Evolutionary conservation across 1,140 invertebrate genomes (phyloP).

Genomic region (Hylaeus anthracinus): DNA sequence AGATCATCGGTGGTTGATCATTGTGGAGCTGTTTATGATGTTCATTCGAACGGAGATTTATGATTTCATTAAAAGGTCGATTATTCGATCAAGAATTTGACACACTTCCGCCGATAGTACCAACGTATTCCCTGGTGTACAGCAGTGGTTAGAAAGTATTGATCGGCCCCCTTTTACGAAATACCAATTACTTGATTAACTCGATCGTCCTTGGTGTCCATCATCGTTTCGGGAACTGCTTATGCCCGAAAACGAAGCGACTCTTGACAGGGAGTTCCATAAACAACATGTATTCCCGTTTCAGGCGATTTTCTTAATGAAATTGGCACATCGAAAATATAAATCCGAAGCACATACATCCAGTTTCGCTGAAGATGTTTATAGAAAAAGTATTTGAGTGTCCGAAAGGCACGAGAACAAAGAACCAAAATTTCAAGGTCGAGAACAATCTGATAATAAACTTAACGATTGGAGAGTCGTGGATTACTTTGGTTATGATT

Average conservation of each 20-base stretch:
- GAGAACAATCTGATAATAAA: too few relatives aligned
- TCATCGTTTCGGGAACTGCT: neutral
- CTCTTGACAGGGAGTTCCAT: neutral
- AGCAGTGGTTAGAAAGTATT: constrained; percentile 1
- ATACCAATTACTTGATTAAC: constrained; percentile 1
- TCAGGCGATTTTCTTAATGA: neutral
- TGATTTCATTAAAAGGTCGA: neutral
- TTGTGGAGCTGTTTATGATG: neutral
- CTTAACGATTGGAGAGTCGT: too few relatives aligned
- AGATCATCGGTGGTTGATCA: neutral
- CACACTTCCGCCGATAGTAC: too few relatives aligned
- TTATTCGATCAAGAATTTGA: neutral
- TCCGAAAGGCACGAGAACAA: too few relatives aligned
- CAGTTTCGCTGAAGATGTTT: too few relatives aligned
- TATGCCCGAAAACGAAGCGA: neutral
- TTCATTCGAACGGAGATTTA: neutral
- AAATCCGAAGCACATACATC: neutral
- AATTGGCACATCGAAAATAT: neutral
- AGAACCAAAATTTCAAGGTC: too few relatives aligned
- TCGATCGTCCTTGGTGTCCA: constrained; percentile 2
- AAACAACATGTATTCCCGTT: neutral
- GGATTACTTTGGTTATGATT: too few relatives aligned
- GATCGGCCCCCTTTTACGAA: constrained; percentile 1
- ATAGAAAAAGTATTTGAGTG: too few relatives aligned
- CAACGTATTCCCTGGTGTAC: neutral